A percentile compares a stretch with the other conserved stretches of the same genome.
These are phyloP conservation scores for Pyrocoelia pectoralis DNA, from an alignment of 2,888 invertebrate species.

Conservation along the genomic window DNA sequence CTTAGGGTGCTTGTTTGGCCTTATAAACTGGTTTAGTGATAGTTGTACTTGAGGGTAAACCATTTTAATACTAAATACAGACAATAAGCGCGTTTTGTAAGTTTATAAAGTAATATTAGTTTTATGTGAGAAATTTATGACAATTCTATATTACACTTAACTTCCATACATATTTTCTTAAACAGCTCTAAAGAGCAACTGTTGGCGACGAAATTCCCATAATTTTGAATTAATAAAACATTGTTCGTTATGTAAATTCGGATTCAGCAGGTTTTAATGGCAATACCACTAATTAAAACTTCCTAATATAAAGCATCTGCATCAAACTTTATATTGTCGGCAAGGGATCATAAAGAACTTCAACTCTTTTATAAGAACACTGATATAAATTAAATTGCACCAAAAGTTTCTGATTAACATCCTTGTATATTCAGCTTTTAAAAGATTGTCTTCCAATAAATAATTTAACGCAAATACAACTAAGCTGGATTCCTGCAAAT, in stretches of 20 bases:
- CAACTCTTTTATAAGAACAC: constrained; percentile 32
- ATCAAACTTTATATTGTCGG: constrained; percentile 39
- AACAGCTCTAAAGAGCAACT: constrained; percentile 33
- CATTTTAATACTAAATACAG: background rate
- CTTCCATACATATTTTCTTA: constrained; percentile 24
- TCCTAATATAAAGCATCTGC: constrained; percentile 43
- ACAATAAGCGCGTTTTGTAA: background rate
- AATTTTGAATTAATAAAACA: constrained; percentile 45
- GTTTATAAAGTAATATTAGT: background rate
- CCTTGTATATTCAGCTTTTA: no score
- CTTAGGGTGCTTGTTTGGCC: background rate
- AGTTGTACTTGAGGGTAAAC: background rate
- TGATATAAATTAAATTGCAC: constrained; percentile 27
- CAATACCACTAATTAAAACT: constrained; percentile 46
- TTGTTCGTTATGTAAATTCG: constrained; percentile 46
- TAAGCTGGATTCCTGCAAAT: no score
- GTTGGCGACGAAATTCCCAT: constrained; percentile 29
- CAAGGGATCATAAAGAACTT: constrained; percentile 36
- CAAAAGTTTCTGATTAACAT: constrained; percentile 12
- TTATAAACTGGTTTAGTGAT: background rate
- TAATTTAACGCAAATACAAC: no score
- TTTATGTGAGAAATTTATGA: background rate
- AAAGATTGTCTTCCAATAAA: no score
- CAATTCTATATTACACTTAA: background rate
- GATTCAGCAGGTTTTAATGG: constrained; percentile 46